Percentiles rank a stretch among this genome's conserved stretches.
Conservation (phyloP, 2,113 vertebrate genomes). For the Gnathonemus longibarbis region DNA sequence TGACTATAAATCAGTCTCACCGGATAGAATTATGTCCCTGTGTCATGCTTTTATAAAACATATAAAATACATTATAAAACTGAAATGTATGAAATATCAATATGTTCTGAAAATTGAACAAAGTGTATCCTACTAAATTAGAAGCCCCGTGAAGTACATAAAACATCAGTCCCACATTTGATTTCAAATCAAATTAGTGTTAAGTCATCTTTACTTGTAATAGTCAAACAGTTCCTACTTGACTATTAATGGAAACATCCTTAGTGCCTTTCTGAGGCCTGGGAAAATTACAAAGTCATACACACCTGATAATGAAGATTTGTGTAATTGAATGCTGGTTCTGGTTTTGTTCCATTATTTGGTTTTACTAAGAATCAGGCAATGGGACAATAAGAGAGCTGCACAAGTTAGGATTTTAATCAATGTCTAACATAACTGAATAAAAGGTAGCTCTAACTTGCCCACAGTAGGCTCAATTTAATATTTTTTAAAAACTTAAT, state of each 20-base stretch:
- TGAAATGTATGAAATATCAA: neutral
- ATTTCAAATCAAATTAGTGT: neutral
- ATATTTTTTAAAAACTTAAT: neutral
- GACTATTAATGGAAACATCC: neutral
- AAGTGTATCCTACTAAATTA: neutral
- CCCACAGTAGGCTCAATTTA: neutral
- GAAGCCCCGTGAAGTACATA: neutral
- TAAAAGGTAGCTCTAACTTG: neutral
- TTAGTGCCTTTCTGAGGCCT: neutral
- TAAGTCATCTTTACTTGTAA: neutral
- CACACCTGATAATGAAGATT: neutral
- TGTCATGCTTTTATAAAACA: neutral
- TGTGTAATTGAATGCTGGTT: neutral
- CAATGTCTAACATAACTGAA: neutral
- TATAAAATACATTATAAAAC: neutral
- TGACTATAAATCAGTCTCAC: neutral
- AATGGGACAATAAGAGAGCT: neutral
- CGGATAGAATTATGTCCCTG: neutral
- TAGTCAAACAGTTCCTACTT: neutral
- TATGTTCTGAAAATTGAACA: neutral
- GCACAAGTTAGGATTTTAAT: neutral
- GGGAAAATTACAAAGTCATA: neutral
- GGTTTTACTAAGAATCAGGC: neutral
- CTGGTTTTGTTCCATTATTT: neutral
- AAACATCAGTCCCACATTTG: neutral